These are phyloP conservation scores for Lycopodina hypogea DNA, from an alignment of 37 sponge, comb jelly and placozoan species.

Conservation along the genomic window DNA sequence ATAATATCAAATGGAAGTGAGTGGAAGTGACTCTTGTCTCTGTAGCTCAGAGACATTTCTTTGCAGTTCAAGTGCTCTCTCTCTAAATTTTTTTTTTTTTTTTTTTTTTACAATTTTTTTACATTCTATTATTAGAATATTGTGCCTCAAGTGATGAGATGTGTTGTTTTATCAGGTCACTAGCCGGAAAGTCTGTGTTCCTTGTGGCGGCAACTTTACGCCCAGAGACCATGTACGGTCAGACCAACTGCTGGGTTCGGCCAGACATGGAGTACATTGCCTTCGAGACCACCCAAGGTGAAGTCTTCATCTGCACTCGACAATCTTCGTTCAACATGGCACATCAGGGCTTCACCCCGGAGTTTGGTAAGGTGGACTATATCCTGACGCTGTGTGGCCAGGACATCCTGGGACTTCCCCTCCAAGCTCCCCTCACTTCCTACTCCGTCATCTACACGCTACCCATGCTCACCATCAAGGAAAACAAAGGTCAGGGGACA, in stretches of 20 bases:
- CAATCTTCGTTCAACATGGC: conserved; percentile 94
- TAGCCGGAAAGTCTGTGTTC: conserved; percentile 73
- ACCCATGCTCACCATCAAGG: conserved; percentile 97
- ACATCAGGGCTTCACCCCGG: conserved; percentile 85
- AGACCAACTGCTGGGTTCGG: conserved; percentile 97
- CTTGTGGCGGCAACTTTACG: conserved; percentile 96
- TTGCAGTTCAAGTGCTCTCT: too few species aligned
- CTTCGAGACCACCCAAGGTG: conserved; percentile 57
- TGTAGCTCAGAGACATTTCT: too few species aligned
- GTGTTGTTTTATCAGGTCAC: conserved; percentile 32
- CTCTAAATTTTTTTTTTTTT: neutral
- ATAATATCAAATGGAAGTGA: too few species aligned
- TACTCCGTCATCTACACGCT: conserved; percentile 92
- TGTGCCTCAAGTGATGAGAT: neutral
- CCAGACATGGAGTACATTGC: conserved; percentile 93
- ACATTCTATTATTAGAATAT: neutral
- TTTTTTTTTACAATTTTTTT: neutral
- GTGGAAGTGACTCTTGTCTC: too few species aligned
- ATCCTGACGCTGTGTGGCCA: conserved; percentile 71
- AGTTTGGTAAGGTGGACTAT: conserved; percentile 76
- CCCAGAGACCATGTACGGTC: conserved; percentile 99
- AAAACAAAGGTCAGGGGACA: conserved; percentile 83
- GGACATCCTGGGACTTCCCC: conserved; percentile 93
- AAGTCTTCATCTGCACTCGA: conserved; percentile 80
- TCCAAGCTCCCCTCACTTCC: conserved; percentile 90